Evolutionary conservation across 1,140 invertebrate genomes (phyloP).

Genomic region (Drosophila pandora): DNA sequence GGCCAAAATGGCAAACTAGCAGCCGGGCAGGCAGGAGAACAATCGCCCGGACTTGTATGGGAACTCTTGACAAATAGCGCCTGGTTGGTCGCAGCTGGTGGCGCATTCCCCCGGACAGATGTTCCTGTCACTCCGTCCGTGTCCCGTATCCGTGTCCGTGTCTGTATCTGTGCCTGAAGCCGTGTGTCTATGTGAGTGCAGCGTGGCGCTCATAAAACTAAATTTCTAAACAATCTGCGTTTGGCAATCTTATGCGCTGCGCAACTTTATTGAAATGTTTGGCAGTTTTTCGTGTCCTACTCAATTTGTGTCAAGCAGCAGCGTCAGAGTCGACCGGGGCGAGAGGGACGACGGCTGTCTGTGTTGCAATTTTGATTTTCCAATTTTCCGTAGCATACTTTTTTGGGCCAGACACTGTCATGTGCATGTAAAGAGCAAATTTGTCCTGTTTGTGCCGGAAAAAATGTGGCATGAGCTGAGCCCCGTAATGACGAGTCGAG

Average conservation of each 20-base stretch:
- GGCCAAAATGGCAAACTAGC: slow-evolving; percentile 54
- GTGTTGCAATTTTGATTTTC: slow-evolving; percentile 79
- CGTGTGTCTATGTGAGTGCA: slow-evolving; percentile 36
- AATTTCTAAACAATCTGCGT: slow-evolving; percentile 81
- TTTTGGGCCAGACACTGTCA: slow-evolving; percentile 51
- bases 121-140: slow-evolving; percentile 52
- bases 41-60: slow-evolving; percentile 56
- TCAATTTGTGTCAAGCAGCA: slow-evolving; percentile 74
- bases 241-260: slow-evolving; percentile 74
- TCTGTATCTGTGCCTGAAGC: background rate
- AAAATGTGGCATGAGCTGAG: slow-evolving; percentile 48
- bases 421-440: slow-evolving; percentile 66
- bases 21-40: slow-evolving; percentile 50
- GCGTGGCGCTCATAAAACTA: slow-evolving; percentile 67
- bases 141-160: slow-evolving; percentile 31
- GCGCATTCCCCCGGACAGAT: slow-evolving; percentile 53
- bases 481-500: slow-evolving; percentile 13
- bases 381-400: slow-evolving; percentile 74
- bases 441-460: slow-evolving; percentile 58
- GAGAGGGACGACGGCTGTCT: background rate
- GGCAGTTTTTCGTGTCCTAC: slow-evolving; percentile 77
- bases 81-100: slow-evolving; percentile 73
- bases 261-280: slow-evolving; percentile 82
- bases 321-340: background rate
- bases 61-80: slow-evolving; percentile 76